A percentile compares a stretch with the other conserved stretches of the same genome.
Conservation (phyloP, 2,888 invertebrate species). For the Cremastobaeus sp. region DNA sequence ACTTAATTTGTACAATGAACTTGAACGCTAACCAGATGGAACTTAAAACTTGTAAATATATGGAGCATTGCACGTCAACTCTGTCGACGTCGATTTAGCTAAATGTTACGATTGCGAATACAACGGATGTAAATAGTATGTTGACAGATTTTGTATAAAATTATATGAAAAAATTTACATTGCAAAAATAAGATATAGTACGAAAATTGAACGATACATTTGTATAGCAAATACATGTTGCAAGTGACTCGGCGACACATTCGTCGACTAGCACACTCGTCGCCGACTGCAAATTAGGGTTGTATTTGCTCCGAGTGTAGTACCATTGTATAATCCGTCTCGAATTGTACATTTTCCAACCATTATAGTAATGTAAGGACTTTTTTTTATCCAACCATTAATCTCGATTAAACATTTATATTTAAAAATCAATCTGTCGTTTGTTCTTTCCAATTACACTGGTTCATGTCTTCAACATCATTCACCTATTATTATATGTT, state of each 20-base stretch:
- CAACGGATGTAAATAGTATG: slow-evolving; percentile 51
- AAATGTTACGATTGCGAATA: slow-evolving; percentile 30
- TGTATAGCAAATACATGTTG: slow-evolving; percentile 32
- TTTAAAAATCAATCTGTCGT: slow-evolving; percentile 48
- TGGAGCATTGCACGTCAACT: slow-evolving; percentile 54
- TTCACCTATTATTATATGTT: too few relatives aligned
- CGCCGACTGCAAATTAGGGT: slow-evolving; percentile 32
- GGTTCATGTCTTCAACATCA: not conserved
- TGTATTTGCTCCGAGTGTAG: slow-evolving; percentile 49
- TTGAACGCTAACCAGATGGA: slow-evolving; percentile 50
- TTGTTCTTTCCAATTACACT: slow-evolving; percentile 18
- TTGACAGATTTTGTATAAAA: slow-evolving; percentile 59
- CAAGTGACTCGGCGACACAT: slow-evolving; percentile 5
- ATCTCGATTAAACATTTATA: slow-evolving; percentile 55
- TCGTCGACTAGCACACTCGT: slow-evolving; percentile 18
- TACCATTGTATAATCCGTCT: slow-evolving; percentile 41
- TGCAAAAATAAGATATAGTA: slow-evolving; percentile 11
- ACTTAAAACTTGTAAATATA: slow-evolving; percentile 55
- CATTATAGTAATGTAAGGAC: slow-evolving; percentile 32
- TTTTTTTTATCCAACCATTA: slow-evolving; percentile 35
- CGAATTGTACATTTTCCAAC: slow-evolving; percentile 46
- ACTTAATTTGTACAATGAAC: slow-evolving; percentile 73
- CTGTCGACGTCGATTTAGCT: slow-evolving; percentile 37
- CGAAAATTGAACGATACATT: slow-evolving; percentile 7
- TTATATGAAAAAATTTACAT: slow-evolving; percentile 44